Conservation (phyloP, 2,888 invertebrate genomes). For the Drosophila atripex region DNA sequence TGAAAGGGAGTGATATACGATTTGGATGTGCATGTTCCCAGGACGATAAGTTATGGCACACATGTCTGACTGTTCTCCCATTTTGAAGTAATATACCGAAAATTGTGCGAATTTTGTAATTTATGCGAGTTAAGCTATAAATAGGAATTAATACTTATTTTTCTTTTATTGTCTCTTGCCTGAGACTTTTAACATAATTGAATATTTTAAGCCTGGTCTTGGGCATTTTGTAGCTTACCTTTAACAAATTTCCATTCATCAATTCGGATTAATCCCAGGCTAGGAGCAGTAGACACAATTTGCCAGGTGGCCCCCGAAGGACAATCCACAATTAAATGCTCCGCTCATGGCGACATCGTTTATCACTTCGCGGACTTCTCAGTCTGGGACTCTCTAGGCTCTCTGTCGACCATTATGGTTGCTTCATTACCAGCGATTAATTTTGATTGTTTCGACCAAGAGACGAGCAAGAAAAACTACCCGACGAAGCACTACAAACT, state of each 20-base stretch:
- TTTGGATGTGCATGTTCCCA: slow-evolving; percentile 17
- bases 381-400: slow-evolving; percentile 23
- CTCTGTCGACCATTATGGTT: slow-evolving; percentile 40
- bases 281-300: slow-evolving; percentile 40
- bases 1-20: slow-evolving; percentile 32
- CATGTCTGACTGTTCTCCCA: slow-evolving; percentile 3
- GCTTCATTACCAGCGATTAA: slow-evolving; percentile 76
- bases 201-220: slow-evolving; percentile 22
- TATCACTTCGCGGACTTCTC: slow-evolving; percentile 51
- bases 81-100: slow-evolving; percentile 2
- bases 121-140: slow-evolving; percentile 8
- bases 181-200: not conserved
- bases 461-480: slow-evolving; percentile 11
- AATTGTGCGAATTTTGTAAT: slow-evolving; percentile 14
- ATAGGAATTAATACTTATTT: not conserved
- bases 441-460: slow-evolving; percentile 67
- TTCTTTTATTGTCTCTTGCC: not conserved
- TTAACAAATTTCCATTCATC: slow-evolving; percentile 42
- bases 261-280: slow-evolving; percentile 47
- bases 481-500: slow-evolving; percentile 27
- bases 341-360: slow-evolving; percentile 66
- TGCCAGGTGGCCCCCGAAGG: slow-evolving; percentile 40
- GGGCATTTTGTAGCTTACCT: slow-evolving; percentile 15
- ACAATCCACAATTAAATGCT: slow-evolving; percentile 72
- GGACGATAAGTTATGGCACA: slow-evolving; percentile 36